Percentiles rank a stretch among this genome's conserved stretches.
phyloP scores from a whole-genome alignment of 2,888 invertebrate species.

The Aphidoletes aphidimyza region DNA sequence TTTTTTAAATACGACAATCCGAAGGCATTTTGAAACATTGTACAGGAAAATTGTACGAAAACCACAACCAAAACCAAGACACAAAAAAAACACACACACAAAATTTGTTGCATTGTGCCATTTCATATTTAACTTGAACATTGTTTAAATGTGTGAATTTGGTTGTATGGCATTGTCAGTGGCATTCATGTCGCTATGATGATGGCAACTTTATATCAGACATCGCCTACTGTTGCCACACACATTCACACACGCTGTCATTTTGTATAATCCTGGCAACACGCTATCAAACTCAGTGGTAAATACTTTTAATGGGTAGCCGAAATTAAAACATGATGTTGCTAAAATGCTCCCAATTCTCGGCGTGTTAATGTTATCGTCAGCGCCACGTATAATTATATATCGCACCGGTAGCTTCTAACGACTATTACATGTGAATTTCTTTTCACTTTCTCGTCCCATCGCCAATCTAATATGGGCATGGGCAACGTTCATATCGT shows the following conservation, averaged over 20 bases:
- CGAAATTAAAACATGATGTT: conserved; percentile 21
- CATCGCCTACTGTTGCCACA: neutral
- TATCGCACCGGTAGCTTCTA: conserved; percentile 24
- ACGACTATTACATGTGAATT: conserved; percentile 23
- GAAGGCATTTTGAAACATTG: too few species aligned
- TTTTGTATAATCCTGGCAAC: neutral
- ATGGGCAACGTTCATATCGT: neutral
- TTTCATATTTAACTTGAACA: neutral
- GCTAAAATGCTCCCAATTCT: neutral
- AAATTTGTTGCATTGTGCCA: neutral
- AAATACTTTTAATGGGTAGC: neutral
- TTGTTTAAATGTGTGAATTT: neutral
- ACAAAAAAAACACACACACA: too few species aligned
- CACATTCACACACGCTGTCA: neutral
- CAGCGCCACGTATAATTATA: conserved; percentile 42
- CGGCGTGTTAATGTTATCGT: conserved; percentile 35
- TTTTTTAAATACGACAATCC: neutral
- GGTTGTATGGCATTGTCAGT: neutral
- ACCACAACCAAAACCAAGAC: too few species aligned
- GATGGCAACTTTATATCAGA: conserved; percentile 5
- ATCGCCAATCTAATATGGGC: neutral
- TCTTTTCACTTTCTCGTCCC: neutral
- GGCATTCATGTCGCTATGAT: neutral
- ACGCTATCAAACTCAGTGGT: neutral
- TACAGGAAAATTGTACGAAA: too few species aligned